These are phyloP conservation scores for Cyphotilapia sp. DNA, from an alignment of 2,113 vertebrate species.

Conservation along the genomic window DNA sequence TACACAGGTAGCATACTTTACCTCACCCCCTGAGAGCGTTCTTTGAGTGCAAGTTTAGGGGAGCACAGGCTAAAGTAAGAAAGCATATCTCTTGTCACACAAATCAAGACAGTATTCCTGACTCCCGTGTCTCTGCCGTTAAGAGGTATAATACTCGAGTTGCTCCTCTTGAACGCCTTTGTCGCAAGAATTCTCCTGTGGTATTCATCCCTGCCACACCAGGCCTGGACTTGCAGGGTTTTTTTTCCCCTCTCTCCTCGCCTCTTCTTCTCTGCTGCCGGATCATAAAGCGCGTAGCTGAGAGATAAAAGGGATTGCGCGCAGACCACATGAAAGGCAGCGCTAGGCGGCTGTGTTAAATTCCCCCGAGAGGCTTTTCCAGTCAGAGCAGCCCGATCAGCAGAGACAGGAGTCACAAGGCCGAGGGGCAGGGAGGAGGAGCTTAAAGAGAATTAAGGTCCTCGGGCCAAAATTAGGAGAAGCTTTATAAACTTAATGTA, in stretches of 20 bases:
- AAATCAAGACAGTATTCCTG: not conserved
- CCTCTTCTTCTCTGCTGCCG: constrained; percentile 39
- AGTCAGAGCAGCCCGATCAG: constrained; percentile 55
- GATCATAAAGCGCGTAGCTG: constrained; percentile 58
- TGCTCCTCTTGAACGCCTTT: constrained; percentile 38
- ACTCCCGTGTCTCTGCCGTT: constrained; percentile 13
- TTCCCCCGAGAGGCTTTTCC: constrained; percentile 69
- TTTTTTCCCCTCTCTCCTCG: not conserved
- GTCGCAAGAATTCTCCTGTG: constrained; percentile 60
- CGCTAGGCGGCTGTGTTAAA: constrained; percentile 58
- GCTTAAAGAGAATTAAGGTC: constrained; percentile 31
- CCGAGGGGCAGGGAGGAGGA: constrained; percentile 56
- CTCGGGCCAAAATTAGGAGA: constrained; percentile 29
- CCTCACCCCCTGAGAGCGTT: constrained; percentile 25
- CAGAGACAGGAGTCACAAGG: constrained; percentile 54
- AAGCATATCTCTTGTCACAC: not conserved
- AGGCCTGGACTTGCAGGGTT: constrained; percentile 62
- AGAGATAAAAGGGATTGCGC: constrained; percentile 68
- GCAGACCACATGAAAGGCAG: constrained; percentile 68
- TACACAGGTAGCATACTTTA: constrained; percentile 51
- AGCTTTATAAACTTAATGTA: constrained; percentile 16
- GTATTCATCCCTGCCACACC: constrained; percentile 53
- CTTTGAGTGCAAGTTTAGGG: not conserved
- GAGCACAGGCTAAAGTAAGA: not conserved
- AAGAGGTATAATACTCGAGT: constrained; percentile 11